A percentile compares a stretch with the other conserved stretches of the same genome.
These are phyloP conservation scores for Strongylocentrotus purpuratus DNA, from an alignment of 35 echinoderm and acorn worm species.

Conservation along the genomic window DNA sequence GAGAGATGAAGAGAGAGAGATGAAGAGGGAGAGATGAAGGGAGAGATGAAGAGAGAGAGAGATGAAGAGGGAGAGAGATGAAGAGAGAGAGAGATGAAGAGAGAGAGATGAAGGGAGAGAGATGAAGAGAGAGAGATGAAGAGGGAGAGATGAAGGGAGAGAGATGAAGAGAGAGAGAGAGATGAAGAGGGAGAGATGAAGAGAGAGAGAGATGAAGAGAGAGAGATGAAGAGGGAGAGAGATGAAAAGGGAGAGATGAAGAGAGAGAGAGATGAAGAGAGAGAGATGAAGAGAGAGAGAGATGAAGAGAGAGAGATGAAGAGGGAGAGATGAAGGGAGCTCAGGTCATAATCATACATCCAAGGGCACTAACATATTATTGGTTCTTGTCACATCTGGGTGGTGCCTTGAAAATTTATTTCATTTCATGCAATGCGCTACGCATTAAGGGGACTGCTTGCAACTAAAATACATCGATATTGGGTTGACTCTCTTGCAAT, in stretches of 20 bases:
- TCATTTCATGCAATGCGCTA: neutral
- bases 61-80: neutral
- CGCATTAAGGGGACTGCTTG: neutral
- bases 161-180: no score
- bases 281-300: no score
- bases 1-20: neutral
- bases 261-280: no score
- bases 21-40: neutral
- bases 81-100: no score
- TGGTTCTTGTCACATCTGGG: neutral
- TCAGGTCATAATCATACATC: neutral
- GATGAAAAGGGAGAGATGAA: neutral
- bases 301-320: neutral
- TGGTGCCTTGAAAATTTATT: neutral
- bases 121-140: no score
- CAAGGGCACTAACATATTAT: neutral
- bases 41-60: neutral
- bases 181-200: no score
- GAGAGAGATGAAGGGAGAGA: neutral
- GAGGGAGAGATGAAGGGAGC: neutral
- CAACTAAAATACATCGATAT: neutral
- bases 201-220: no score
- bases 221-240: neutral
- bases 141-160: no score
- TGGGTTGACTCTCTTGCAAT: neutral